These are phyloP conservation scores for Gymnothorax reevesii DNA, from an alignment of 2,797 vertebrate genomes.

Conservation along the genomic window DNA sequence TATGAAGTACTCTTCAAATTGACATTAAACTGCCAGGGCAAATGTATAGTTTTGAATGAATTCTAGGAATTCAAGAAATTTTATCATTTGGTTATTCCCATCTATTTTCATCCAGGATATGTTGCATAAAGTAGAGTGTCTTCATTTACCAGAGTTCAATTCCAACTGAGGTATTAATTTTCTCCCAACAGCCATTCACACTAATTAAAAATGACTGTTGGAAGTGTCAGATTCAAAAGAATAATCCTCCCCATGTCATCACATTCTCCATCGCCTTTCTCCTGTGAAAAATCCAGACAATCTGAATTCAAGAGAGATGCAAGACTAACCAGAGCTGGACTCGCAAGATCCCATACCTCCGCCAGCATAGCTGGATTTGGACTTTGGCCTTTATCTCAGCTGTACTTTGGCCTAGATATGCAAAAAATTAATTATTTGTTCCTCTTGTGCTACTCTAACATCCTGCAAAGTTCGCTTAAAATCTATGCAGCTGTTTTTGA, in stretches of 20 bases:
- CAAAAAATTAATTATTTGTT: too few relatives aligned
- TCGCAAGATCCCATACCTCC: too few relatives aligned
- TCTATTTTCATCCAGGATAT: background rate
- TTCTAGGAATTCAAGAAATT: background rate
- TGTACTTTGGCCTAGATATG: too few relatives aligned
- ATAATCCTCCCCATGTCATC: conserved; percentile 40
- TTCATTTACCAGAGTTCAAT: conserved; percentile 11
- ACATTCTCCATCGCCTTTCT: conserved; percentile 29
- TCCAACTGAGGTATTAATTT: conserved; percentile 12
- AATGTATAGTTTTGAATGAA: background rate
- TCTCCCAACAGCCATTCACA: conserved; percentile 36
- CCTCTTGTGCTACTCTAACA: too few relatives aligned
- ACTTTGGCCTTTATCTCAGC: too few relatives aligned
- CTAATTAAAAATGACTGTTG: conserved; percentile 45
- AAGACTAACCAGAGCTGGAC: conserved; percentile 22
- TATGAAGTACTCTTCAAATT: too few relatives aligned
- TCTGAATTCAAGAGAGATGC: conserved; percentile 37
- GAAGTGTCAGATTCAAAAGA: conserved; percentile 36
- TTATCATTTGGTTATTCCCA: conserved; percentile 11
- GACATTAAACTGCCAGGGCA: too few relatives aligned
- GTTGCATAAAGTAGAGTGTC: conserved; percentile 8
- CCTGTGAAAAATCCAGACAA: conserved; percentile 36
- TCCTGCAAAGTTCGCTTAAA: too few relatives aligned
- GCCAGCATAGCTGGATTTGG: too few relatives aligned
- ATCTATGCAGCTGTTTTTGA: too few relatives aligned